These are phyloP conservation scores for Torymus auratus DNA, from an alignment of 2,888 invertebrate species.

Conservation along the genomic window DNA sequence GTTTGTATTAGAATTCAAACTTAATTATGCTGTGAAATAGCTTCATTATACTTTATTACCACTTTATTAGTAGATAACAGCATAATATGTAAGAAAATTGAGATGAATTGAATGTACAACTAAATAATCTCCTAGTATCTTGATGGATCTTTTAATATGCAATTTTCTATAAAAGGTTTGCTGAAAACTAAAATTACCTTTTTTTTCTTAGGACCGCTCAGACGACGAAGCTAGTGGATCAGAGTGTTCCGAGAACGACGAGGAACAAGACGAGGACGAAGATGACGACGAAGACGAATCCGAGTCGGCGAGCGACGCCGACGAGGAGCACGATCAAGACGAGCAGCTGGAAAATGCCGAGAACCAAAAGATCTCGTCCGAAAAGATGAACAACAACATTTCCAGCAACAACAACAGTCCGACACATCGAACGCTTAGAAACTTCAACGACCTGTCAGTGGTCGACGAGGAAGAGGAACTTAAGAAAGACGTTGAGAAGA, in stretches of 20 bases:
- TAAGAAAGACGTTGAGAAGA: constrained; percentile 68
- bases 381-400: constrained; percentile 70
- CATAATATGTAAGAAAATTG: too few species aligned
- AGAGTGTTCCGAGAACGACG: constrained; percentile 44
- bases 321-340: constrained; percentile 60
- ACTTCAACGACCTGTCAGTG: constrained; percentile 86
- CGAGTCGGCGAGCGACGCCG: constrained; percentile 64
- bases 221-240: constrained; percentile 55
- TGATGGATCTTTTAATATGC: too few species aligned
- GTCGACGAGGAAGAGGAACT: constrained; percentile 83
- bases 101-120: too few species aligned
- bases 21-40: too few species aligned
- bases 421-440: constrained; percentile 66
- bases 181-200: not conserved
- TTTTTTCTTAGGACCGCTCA: constrained; percentile 58
- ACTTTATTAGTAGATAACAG: too few species aligned
- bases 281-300: constrained; percentile 65
- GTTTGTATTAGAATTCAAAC: too few species aligned
- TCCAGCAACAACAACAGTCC: not conserved
- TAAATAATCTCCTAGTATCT: too few species aligned
- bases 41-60: not conserved
- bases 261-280: constrained; percentile 64
- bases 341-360: constrained; percentile 72
- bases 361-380: constrained; percentile 78
- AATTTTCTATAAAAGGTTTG: too few species aligned